Conservation (phyloP, 2,888 invertebrate genomes). For the Dendrolimus pini region DNA sequence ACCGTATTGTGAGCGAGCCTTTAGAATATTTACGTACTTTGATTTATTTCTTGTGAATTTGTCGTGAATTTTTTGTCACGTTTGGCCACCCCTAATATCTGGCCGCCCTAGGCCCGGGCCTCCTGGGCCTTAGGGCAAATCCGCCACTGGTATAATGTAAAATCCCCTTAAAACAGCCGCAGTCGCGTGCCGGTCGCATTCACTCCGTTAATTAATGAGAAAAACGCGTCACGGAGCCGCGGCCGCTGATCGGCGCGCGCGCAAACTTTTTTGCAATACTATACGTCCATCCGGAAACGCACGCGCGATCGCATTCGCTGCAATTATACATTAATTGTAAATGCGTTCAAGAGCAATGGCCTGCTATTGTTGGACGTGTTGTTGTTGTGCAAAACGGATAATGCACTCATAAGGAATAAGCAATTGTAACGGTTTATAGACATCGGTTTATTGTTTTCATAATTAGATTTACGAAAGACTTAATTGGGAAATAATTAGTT, state of each 20-base stretch:
- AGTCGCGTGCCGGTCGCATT: slow-evolving; percentile 36
- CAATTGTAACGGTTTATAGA: neutral
- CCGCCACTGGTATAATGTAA: neutral
- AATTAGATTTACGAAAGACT: no score
- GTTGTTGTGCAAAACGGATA: slow-evolving; percentile 1
- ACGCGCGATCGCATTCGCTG: slow-evolving; percentile 39
- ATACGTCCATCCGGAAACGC: slow-evolving; percentile 43
- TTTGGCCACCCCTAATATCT: no score
- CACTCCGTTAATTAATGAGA: slow-evolving; percentile 39
- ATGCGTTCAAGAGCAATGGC: slow-evolving; percentile 45
- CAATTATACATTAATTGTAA: slow-evolving; percentile 44
- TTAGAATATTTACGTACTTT: no score
- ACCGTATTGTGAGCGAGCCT: no score
- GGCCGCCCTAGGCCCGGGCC: no score
- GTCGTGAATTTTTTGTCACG: no score
- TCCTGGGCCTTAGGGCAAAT: no score
- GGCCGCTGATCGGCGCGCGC: slow-evolving; percentile 27
- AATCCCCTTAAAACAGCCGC: slow-evolving; percentile 1
- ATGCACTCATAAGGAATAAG: neutral
- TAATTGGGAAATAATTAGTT: no score
- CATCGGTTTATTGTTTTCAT: neutral
- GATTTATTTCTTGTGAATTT: no score
- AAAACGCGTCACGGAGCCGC: slow-evolving; percentile 49
- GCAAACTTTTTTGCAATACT: slow-evolving; percentile 29
- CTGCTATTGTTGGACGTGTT: slow-evolving; percentile 29